Evolutionary conservation across 2,888 invertebrate genomes (phyloP).

Genomic region (Platycheirus albimanus): DNA sequence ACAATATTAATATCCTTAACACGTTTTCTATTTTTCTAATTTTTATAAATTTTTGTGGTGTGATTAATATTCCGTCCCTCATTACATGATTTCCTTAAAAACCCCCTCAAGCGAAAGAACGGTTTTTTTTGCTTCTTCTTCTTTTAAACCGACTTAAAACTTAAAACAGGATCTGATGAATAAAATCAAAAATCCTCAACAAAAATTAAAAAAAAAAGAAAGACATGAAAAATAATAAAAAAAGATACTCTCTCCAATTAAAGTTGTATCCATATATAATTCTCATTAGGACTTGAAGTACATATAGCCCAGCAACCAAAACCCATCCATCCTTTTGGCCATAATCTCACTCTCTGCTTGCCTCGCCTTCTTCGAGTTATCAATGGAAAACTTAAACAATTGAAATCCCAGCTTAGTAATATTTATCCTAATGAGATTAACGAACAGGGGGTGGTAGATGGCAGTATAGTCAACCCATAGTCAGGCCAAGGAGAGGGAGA

Average conservation of each 20-base stretch:
- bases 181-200: conserved; percentile 56
- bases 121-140: conserved; percentile 4
- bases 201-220: conserved; percentile 16
- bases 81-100: conserved; percentile 65
- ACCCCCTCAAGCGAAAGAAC: conserved; percentile 52
- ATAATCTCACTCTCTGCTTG: conserved; percentile 56
- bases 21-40: conserved; percentile 74
- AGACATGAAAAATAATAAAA: conserved; percentile 9
- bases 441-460: conserved; percentile 32
- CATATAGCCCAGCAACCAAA: conserved; percentile 51
- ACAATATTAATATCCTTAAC: conserved; percentile 71
- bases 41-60: conserved; percentile 63
- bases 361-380: conserved; percentile 55
- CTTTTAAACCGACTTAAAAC: conserved; percentile 45
- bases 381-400: conserved; percentile 74
- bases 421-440: conserved; percentile 75
- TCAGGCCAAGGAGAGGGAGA: conserved; percentile 45
- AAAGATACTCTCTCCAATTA: conserved; percentile 61
- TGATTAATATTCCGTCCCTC: conserved; percentile 72
- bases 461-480: conserved; percentile 36
- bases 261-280: conserved; percentile 74
- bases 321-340: conserved; percentile 57
- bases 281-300: conserved; percentile 71
- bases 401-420: conserved; percentile 74
- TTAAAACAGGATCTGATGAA: conserved; percentile 70